These are phyloP conservation scores for Paramuricea clavata DNA, from an alignment of 92 coral and sea anemone genomes.

Conservation along the genomic window DNA sequence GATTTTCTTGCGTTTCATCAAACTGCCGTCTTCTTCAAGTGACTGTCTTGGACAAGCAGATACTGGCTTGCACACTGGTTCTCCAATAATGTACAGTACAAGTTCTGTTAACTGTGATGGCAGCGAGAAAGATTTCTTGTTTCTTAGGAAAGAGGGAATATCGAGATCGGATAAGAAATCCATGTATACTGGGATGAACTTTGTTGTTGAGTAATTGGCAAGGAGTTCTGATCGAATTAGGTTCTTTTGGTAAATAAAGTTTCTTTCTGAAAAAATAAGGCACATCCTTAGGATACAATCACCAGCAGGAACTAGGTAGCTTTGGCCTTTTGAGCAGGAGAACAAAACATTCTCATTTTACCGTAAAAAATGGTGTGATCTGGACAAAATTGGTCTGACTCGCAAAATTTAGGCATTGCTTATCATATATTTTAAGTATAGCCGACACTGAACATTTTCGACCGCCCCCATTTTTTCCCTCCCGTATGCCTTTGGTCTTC, in stretches of 20 bases:
- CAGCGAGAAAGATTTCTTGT: constrained; percentile 44
- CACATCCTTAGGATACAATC: no score
- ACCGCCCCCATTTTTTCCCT: no score
- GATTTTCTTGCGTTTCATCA: constrained; percentile 30
- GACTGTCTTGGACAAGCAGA: neutral
- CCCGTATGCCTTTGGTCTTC: no score
- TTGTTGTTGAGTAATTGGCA: constrained; percentile 31
- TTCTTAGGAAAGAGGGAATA: constrained; percentile 24
- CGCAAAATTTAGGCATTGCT: no score
- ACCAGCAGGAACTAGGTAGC: no score
- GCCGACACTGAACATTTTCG: no score
- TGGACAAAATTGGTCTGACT: no score
- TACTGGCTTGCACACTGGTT: constrained; percentile 32
- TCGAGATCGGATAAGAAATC: constrained; percentile 35
- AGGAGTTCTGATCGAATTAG: constrained; percentile 40
- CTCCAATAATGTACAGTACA: constrained; percentile 34
- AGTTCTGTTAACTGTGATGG: constrained; percentile 42
- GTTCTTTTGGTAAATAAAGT: constrained; percentile 38
- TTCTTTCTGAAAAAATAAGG: constrained; percentile 21
- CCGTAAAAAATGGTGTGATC: no score
- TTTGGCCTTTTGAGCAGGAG: no score
- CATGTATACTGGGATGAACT: constrained; percentile 43
- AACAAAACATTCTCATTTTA: no score
- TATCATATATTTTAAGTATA: no score
- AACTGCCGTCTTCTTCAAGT: constrained; percentile 30